These are phyloP conservation scores for Merluccius polli DNA, from an alignment of 2,797 vertebrate species.

Conservation along the genomic window DNA sequence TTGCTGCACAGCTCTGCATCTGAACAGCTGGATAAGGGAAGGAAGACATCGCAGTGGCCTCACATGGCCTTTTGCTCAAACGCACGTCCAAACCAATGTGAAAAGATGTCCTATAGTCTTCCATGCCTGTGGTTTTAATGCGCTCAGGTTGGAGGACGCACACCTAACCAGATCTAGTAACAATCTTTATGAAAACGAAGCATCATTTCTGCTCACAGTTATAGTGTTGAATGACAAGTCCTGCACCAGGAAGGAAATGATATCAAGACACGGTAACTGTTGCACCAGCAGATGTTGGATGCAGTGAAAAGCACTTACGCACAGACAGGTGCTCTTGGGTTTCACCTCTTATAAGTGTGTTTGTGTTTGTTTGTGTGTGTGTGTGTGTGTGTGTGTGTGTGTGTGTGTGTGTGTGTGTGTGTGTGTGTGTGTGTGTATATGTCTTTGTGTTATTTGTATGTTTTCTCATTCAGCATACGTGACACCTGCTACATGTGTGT, in stretches of 20 bases:
- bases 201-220: background rate
- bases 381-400: no score
- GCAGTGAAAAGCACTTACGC: background rate
- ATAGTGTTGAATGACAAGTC: background rate
- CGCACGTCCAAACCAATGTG: background rate
- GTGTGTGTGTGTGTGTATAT: no score
- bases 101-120: background rate
- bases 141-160: background rate
- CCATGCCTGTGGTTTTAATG: background rate
- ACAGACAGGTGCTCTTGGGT: background rate
- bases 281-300: background rate
- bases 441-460: no score
- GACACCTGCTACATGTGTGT: conserved; percentile 34
- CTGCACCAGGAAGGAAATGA: background rate
- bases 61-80: background rate
- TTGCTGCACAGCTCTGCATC: background rate
- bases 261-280: background rate
- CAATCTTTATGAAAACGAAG: background rate
- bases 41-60: background rate
- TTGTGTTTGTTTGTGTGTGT: background rate
- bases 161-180: background rate
- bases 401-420: no score
- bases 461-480: conserved; percentile 23
- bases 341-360: background rate
- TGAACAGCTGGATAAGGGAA: background rate